These are phyloP conservation scores for Nymphalis c-album DNA, from an alignment of 2,888 invertebrate species.

Conservation along the genomic window DNA sequence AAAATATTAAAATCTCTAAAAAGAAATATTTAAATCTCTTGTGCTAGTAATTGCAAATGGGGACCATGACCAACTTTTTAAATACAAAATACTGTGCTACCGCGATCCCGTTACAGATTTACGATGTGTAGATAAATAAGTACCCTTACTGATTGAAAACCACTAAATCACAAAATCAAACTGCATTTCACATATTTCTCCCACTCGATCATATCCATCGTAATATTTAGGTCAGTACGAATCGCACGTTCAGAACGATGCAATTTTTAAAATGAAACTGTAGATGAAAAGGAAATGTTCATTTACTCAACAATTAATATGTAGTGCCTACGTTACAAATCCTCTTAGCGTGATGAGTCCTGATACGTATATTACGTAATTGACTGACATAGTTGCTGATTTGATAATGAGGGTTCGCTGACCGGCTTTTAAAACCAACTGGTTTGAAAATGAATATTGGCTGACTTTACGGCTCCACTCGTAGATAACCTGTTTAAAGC, in stretches of 20 bases:
- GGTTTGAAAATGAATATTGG: not conserved
- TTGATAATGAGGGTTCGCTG: not conserved
- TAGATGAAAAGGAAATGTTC: constrained; percentile 44
- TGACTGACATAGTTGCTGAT: not conserved
- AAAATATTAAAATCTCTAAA: no score
- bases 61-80: no score
- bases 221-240: constrained; percentile 60
- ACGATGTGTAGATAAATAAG: no score
- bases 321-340: constrained; percentile 26
- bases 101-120: no score
- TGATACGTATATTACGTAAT: constrained; percentile 1
- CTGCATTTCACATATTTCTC: constrained; percentile 40
- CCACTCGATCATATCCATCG: constrained; percentile 42
- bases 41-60: no score
- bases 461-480: not conserved
- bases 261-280: constrained; percentile 59
- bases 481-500: not conserved
- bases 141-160: constrained; percentile 11
- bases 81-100: no score
- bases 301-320: constrained; percentile 53
- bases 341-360: constrained; percentile 24
- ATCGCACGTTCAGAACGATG: constrained; percentile 52
- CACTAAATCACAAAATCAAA: constrained; percentile 33
- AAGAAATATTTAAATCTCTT: no score
- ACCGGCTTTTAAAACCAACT: not conserved